Evolutionary conservation across 2,797 vertebrate genomes (phyloP).

Genomic region (Aselliscus stoliczkanus): DNA sequence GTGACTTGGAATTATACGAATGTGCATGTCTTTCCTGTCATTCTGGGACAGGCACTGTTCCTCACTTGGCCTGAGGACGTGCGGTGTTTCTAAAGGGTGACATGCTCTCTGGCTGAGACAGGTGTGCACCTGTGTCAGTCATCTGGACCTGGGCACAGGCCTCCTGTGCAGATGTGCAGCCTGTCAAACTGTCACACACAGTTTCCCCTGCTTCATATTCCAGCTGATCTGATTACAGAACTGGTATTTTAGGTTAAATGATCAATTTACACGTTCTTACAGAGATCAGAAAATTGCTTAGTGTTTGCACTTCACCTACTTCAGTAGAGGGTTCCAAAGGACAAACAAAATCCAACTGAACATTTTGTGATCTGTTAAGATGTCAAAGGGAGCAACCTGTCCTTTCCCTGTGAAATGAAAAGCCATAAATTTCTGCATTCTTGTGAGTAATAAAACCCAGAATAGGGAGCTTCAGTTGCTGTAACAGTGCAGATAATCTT

Average conservation of each 20-base stretch:
- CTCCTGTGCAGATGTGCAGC: not conserved
- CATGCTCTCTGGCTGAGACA: not conserved
- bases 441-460: slow-evolving; percentile 56
- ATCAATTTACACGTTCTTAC: not conserved
- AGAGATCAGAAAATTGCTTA: not conserved
- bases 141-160: not conserved
- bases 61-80: not conserved
- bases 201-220: not conserved
- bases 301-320: not conserved
- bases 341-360: not conserved
- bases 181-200: rapidly evolving
- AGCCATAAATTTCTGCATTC: slow-evolving; percentile 48
- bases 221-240: not conserved
- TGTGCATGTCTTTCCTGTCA: not conserved
- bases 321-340: not conserved
- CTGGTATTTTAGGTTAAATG: not conserved
- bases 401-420: slow-evolving; percentile 53
- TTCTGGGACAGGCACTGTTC: not conserved
- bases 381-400: slow-evolving; percentile 20
- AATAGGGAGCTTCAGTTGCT: slow-evolving; percentile 57
- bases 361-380: not conserved
- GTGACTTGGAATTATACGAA: not conserved
- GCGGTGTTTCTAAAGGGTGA: not conserved
- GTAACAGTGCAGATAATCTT: slow-evolving; percentile 63
- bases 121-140: rapidly evolving